Evolutionary conservation across 2,888 invertebrate genomes (phyloP), one percentile per base, ranked within the genome.

Genomic region (Coleophora deauratella): DNA sequence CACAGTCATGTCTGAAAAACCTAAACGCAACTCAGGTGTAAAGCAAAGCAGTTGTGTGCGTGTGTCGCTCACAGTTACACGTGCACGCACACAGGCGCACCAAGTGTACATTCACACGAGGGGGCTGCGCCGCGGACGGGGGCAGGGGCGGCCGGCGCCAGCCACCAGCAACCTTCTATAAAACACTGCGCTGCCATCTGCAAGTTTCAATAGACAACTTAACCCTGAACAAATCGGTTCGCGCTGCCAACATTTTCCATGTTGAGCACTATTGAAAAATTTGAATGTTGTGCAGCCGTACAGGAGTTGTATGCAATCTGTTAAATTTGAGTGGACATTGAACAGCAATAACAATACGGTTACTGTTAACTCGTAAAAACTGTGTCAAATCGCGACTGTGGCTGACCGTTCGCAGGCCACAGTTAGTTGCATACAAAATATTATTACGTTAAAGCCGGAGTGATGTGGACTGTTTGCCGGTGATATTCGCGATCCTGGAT

Each of bases 151-250:
- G 58, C 45, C 56, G 64, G 57, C 63, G 64, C 50, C 58, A 50
- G 45, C 59, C 59, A 57, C 62, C 58, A 61, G 60, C 71, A 68
- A 66, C 75, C 66, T 71, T 76, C 68, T 78, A 85, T 85, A 85
- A 76, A 84, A 81, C 69, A 78, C 75, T 67, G 72, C 77, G 72
- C 81, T 74, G 85, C 82, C 85, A 81, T 85, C 85, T 85, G 76
- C 79, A 78, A 76, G 84, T 81, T 82, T 80, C 76, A 82, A 84
- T 84, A 77, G 77, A 76, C 76, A 85, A 85, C 84, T 80, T 73
- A 80, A 72, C 70, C 72, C 75, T 72, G 73, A 74, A 69, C 62
- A 71, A 75, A 66, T 68, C 72, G 66, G 72, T 73, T 63, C 79
- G 76, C 71, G 80, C 67, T 77, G 64, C 72, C 71, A 81, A 79